These are phyloP conservation scores for Varanus salvator DNA, from an alignment of 2,113 vertebrate species.

Conservation along the genomic window DNA sequence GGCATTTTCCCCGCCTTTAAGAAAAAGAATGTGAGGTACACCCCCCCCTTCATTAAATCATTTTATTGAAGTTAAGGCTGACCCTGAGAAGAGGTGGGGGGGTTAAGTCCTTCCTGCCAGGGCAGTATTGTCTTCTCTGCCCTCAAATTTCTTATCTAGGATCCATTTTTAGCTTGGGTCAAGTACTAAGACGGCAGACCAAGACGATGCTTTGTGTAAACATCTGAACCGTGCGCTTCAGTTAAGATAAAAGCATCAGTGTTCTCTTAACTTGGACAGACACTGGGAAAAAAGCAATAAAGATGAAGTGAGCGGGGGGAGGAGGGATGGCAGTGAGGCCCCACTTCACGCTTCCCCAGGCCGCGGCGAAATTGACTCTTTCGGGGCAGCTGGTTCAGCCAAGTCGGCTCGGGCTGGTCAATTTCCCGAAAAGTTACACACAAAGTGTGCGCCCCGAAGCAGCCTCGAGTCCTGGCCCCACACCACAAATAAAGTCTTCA, in stretches of 20 bases:
- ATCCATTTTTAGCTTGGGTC: constrained; percentile 34
- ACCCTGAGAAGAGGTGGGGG: background rate
- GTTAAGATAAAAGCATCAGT: constrained; percentile 82
- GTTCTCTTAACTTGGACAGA: constrained; percentile 81
- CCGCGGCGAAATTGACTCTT: background rate
- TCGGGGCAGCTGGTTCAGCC: background rate
- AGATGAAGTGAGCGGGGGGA: constrained; percentile 77
- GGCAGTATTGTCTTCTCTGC: background rate
- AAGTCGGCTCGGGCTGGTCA: background rate
- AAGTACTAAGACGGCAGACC: background rate
- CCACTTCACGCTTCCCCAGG: constrained; percentile 70
- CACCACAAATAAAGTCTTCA: no score
- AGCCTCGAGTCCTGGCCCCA: no score
- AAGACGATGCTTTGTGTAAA: constrained; percentile 74
- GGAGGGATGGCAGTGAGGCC: constrained; percentile 71
- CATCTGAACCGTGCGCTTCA: constrained; percentile 79
- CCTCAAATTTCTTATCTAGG: background rate
- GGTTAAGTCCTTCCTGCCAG: background rate
- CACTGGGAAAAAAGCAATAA: constrained; percentile 92
- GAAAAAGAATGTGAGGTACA: background rate
- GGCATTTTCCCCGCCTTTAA: no score
- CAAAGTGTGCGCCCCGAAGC: background rate
- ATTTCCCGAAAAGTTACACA: background rate
- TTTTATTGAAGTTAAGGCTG: background rate
- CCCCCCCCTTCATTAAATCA: background rate